These are phyloP conservation scores for Hirtodrosophila trivittata DNA, from an alignment of 2,888 invertebrate species.

Conservation along the genomic window DNA sequence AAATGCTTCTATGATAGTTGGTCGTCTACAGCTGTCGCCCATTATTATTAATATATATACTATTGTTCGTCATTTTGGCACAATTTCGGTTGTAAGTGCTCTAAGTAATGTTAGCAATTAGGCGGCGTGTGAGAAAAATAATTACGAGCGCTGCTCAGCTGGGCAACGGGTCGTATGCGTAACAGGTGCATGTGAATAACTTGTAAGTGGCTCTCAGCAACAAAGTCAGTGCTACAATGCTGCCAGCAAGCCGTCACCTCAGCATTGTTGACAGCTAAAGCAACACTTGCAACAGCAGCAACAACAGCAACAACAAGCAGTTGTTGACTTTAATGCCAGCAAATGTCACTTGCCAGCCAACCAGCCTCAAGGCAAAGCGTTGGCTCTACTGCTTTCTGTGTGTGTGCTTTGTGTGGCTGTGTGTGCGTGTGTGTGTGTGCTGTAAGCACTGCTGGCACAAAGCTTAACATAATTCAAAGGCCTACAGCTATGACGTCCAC, in stretches of 20 bases:
- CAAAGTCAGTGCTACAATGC: slow-evolving; percentile 48
- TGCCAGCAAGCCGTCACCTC: slow-evolving; percentile 41
- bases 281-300: slow-evolving; percentile 55
- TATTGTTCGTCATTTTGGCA: neutral
- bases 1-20: slow-evolving; percentile 14
- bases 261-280: slow-evolving; percentile 73
- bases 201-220: slow-evolving; percentile 65
- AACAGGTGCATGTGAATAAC: slow-evolving; percentile 60
- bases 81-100: slow-evolving; percentile 11
- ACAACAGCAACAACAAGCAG: slow-evolving; percentile 52
- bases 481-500: slow-evolving; percentile 36
- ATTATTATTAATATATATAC: slow-evolving; percentile 37
- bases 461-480: slow-evolving; percentile 73
- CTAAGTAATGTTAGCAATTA: slow-evolving; percentile 48
- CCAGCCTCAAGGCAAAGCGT: slow-evolving; percentile 45
- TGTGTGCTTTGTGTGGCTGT: slow-evolving; percentile 7
- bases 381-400: slow-evolving; percentile 5
- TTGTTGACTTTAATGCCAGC: slow-evolving; percentile 78
- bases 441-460: slow-evolving; percentile 63
- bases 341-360: slow-evolving; percentile 71
- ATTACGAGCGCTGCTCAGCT: slow-evolving; percentile 37
- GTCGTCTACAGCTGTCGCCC: slow-evolving; percentile 19
- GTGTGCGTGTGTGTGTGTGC: slow-evolving; percentile 24
- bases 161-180: slow-evolving; percentile 50
- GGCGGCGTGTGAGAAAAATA: slow-evolving; percentile 43